Base-by-base conservation (phyloP, 2,113 vertebrate genomes). In the Laticauda colubrina region DNA sequence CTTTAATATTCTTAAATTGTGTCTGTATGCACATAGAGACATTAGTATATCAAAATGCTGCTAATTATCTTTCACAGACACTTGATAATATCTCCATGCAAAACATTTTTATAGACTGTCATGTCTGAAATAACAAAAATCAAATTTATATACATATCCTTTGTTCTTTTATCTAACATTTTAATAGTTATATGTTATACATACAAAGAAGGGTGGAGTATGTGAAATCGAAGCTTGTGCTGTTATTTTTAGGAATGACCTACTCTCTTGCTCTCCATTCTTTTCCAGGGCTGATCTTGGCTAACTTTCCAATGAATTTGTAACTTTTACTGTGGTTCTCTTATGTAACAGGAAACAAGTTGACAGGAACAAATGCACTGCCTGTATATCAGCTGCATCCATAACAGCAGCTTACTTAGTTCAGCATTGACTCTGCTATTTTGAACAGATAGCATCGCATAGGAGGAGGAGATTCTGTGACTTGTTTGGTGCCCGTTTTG, bases 251-350 rank as follows among this genome's bases (percentile, higher is more conserved):
- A 98, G 97, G 96, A 96, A 57, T 95, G 96, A 95, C 97, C 96
- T 96, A 95, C 97, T 96, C 94, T 96, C 94, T 96, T 96, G 96
- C 90, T 59, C 95, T 97, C 96, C 96, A 92, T 97, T 96, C 96
- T 97, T 96, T 96, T 97, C 97, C 96, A 95, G 93, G 94, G 94
- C 96, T 95, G 96, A 96, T 98, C 96, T 97, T 97, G 97, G 96
- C 97, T 97, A 96, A 97, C 98, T 98, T 98, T 98, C 98, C 98
- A 97, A 97, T 97, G 98, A 98, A 98, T 98, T 98, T 98, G 97
- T 98, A 98, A 98, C 98, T 98, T 98, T 98, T 98, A 98, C 97
- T 98, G 97, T 95, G 97, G 94, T 97, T 97, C 97, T 96, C 96
- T 97, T 97, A 97, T 97, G 97, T 98, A 98, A 98, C 97, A 98